Evolutionary conservation across 1,140 invertebrate species (phyloP), one percentile per base, ranked within the genome.

Genomic region (Lepidurus couesii): DNA sequence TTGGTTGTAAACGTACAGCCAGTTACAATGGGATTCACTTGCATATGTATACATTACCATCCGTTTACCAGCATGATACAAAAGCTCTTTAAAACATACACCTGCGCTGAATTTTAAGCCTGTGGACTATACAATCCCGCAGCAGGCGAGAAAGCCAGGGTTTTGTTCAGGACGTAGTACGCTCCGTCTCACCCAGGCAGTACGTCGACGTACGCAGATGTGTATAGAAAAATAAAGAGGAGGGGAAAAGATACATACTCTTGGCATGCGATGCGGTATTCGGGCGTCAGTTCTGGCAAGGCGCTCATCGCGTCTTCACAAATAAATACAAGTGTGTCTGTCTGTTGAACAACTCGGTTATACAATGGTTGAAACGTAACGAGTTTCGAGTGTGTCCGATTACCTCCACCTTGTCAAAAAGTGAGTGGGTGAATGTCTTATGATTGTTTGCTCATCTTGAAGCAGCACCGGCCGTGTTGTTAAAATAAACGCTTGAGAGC

Each of bases 171-270:
- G 13, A 65, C 53, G 53, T 65, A 13, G 53, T 65, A 65, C 34
- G 34, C 21, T 65, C 53, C 53, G 53, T 65, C 8, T 13, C 53
- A 65, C 53, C 53, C 21, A 65, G 53, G 16, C 13, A 65, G 53
- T 65, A 65, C 53, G 21, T n/a, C 53, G 53, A n/a, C 53, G 53
- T 65, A 65, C 53, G 53, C 53, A 65, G 53, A 65, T 65, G 53
- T 65, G 53, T 65, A 16, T 65, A 65, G 21, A 65, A 53, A 65
- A 65, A 16, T n/a, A 65, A 10, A 21, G 53, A 7, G 16, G 21
- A 65, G 53, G 53, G 53, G 53, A 13, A 65, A 65, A 65, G 53
- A 13, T n/a, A 65, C 53, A 65, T 65, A 65, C 53, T 65, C 53
- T 65, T 65, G 53, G 53, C 53, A 65, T 65, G 53, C 53, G 21